Percentiles rank a stretch among this genome's conserved stretches.
Evolutionary conservation across 2,113 vertebrate species (phyloP).

Genomic region (Rhinolophus sinicus): DNA sequence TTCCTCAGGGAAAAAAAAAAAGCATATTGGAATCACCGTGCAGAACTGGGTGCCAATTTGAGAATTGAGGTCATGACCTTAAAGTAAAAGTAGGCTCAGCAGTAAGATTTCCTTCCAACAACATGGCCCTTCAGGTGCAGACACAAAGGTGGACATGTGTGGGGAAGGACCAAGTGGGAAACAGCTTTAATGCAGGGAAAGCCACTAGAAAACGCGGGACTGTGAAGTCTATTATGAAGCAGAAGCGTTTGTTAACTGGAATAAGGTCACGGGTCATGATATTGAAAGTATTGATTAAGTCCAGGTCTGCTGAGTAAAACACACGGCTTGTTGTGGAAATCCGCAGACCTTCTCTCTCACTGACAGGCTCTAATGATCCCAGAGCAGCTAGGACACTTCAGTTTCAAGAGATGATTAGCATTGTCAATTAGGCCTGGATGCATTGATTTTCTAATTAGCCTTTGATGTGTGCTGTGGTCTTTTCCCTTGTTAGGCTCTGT

Average conservation of each 20-base stretch:
- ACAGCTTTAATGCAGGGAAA: not conserved
- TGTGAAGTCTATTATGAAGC: not conserved
- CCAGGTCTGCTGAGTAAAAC: conserved; percentile 13
- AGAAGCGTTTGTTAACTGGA: not conserved
- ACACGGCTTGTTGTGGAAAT: not conserved
- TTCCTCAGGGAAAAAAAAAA: not conserved
- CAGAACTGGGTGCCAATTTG: not conserved
- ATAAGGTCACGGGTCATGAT: conserved; percentile 12
- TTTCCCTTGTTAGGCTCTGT: not conserved
- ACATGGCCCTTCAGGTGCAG: rapidly evolving
- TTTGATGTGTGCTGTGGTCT: not conserved
- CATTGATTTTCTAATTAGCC: conserved; percentile 75
- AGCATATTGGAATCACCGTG: not conserved
- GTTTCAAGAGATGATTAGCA: conserved; percentile 65
- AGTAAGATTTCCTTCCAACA: not conserved
- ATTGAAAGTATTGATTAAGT: conserved; percentile 65
- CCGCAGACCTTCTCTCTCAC: conserved; percentile 15
- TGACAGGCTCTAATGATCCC: conserved; percentile 39
- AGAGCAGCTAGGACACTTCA: not conserved
- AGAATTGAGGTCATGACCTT: not conserved
- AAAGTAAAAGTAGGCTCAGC: not conserved
- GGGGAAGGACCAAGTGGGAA: not conserved
- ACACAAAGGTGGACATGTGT: rapidly evolving
- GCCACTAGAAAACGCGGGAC: not conserved
- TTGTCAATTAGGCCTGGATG: conserved; percentile 52